Base-by-base conservation (phyloP, 2,113 vertebrate genomes). In the Vanacampus margaritifer region DNA sequence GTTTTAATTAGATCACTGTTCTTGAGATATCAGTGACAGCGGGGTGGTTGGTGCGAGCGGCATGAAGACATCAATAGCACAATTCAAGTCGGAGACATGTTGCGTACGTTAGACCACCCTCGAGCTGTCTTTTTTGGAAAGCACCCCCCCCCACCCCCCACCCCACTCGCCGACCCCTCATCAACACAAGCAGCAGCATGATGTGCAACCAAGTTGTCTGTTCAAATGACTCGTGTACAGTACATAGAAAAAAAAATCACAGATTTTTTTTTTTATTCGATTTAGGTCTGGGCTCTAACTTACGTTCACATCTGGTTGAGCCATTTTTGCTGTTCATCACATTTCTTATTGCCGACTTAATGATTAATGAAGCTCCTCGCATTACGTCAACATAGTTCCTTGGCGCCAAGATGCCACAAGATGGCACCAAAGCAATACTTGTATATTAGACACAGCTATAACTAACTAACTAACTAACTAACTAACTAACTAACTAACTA, bases 1-100 rank as follows among this genome's bases (percentile, higher is more conserved):
- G 84, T 87, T 88, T 89, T 90, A 90, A 89, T 90, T 88, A 91
- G 81, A 86, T 87, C 83, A 80, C 84, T 83, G 84, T 83, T 87
- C 78, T 78, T 81, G 84, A 84, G 84, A 84, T 72, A 83, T 88
- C 81, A 51, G 82, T 88, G 87, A 90, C 84, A 87, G 84, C 77
- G 54, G 71, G 73, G 63, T 37, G 75, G 74, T 65, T 17, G 73
- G 79, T 32, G 24, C 5, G 54, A 28, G 68, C 71, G 75, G 67
- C 65, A 74, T 69, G 81, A 86, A 86, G 81, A 86, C 82, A 87
- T 84, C 81, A 82, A 82, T 78, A 88, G 80, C 81, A 84, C 74
- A 59, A 64, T 86, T 88, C 84, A 84, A 84, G 82, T 83, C 84
- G 86, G 82, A 83, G 76, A 76, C 79, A 60, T 84, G 75, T 85